Percentiles rank a stretch among this genome's conserved stretches.
phyloP scores from a whole-genome alignment of 2,888 invertebrate species.

The Melinopterus prodromus region DNA sequence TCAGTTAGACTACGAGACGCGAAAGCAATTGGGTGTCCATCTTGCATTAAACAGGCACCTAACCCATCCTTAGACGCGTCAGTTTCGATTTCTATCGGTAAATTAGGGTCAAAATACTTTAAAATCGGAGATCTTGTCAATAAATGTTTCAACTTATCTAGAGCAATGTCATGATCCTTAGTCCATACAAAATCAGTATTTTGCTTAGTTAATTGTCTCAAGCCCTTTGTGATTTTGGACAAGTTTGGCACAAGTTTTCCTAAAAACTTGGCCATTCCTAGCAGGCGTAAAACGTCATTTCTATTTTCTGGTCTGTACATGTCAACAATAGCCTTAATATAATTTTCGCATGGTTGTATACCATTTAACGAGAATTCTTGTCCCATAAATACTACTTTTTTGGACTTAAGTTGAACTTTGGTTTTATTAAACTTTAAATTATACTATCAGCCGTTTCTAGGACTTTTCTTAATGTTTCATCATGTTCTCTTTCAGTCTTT shows the following conservation, averaged over 20 bases:
- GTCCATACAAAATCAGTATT: conserved; percentile 36
- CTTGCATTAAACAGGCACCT: conserved; percentile 49
- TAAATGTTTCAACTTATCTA: conserved; percentile 41
- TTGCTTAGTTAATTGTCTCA: background rate
- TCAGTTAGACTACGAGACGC: conserved; percentile 51
- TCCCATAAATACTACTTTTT: conserved; percentile 48
- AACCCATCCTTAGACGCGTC: too few relatives aligned
- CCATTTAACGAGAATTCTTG: conserved; percentile 38
- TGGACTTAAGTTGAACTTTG: conserved; percentile 46
- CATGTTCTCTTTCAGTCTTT: conserved; percentile 43
- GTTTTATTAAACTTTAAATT: conserved; percentile 49
- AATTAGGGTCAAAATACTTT: conserved; percentile 44
- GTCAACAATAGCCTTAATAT: conserved; percentile 37
- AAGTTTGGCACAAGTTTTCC: conserved; percentile 41
- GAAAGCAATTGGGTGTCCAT: conserved; percentile 49
- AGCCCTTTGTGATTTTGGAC: conserved; percentile 29
- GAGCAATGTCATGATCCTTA: too few relatives aligned
- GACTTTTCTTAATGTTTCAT: conserved; percentile 43
- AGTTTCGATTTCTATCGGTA: conserved; percentile 48
- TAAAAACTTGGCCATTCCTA: conserved; percentile 43
- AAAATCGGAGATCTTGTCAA: conserved; percentile 44
- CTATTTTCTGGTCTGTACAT: conserved; percentile 39
- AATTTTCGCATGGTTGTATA: conserved; percentile 36
- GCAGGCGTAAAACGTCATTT: conserved; percentile 39
- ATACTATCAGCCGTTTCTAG: conserved; percentile 43